Base-by-base conservation (phyloP, 1,140 invertebrate genomes). In the Hypsibius dujardini region DNA sequence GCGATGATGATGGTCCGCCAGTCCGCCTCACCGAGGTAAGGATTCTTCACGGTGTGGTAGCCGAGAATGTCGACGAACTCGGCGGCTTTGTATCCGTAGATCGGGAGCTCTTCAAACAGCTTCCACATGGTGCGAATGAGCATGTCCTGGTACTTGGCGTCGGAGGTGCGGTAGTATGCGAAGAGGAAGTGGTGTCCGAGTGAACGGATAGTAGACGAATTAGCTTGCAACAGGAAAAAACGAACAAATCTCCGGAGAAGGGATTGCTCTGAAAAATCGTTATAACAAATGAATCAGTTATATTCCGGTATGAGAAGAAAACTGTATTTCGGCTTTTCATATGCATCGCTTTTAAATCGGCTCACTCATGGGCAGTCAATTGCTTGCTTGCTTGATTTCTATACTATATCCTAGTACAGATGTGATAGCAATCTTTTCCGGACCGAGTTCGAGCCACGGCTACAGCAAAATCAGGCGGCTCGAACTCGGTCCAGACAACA, bases 1-100 rank as follows among this genome's bases (percentile, higher is more conserved):
- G 88, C 88, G 72, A 90, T 86, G 67, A 74, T 73, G 47, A 71
- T 46, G 14, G 67, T 47, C 28, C 73, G 67, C 71, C 74, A 74
- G 70, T 77, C 72, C 59, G 75, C 73, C 72, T 79, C 72, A 73
- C 71, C 73, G 40, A 76, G 75, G n/a, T 75, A 72, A 62, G 77
- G 75, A 69, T 81, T 91, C 77, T 90, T 91, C 0, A 95, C 81
- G 0, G 90, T 89, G 76, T 95, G 90, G 79, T 92, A 95, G 0
- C 93, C 94, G 0, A 97, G 83, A 0, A 98, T 81, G 79, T 98
- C 94, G 1, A 96, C 92, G 82, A 96, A 97, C 79, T 97, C 94
- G 0, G 90, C 87, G 1, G 92, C 92, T 79, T 95, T 91, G 0
- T 89, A 83, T 1, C 94, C 95, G 78, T 93, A 95, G 70, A 87